Conservation (phyloP, 2,797 vertebrate species). For the Pyrocephalus nanus region DNA sequence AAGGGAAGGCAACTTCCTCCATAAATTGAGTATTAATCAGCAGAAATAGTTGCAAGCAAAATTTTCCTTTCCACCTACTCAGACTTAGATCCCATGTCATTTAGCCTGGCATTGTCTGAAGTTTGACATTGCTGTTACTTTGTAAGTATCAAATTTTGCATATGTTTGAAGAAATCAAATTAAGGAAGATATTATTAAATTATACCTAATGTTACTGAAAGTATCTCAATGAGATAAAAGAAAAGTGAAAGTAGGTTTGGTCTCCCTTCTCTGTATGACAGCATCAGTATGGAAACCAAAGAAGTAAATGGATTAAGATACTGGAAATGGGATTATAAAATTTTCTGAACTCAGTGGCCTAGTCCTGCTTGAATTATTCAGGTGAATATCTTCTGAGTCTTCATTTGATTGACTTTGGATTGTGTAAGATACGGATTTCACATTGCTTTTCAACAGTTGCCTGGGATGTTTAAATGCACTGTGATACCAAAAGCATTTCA, state of each 20-base stretch:
- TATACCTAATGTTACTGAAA: not conserved
- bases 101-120: not conserved
- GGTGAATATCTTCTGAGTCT: not conserved
- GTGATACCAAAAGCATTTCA: not conserved
- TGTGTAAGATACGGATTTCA: not conserved
- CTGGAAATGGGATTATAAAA: not conserved
- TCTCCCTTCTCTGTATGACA: not conserved
- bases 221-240: not conserved
- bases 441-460: not conserved
- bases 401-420: not conserved
- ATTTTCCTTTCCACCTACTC: not conserved
- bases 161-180: not conserved
- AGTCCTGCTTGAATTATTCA: not conserved
- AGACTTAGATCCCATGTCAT: not conserved
- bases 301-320: not conserved
- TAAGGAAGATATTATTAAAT: not conserved
- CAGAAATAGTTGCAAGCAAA: not conserved
- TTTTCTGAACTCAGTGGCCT: not conserved
- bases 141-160: not conserved
- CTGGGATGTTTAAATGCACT: not conserved
- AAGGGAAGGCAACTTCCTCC: not conserved
- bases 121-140: not conserved
- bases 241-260: not conserved
- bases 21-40: not conserved
- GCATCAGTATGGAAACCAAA: not conserved